Conservation (phyloP, 2,888 invertebrate species). For the Heliconius ethilla region DNA sequence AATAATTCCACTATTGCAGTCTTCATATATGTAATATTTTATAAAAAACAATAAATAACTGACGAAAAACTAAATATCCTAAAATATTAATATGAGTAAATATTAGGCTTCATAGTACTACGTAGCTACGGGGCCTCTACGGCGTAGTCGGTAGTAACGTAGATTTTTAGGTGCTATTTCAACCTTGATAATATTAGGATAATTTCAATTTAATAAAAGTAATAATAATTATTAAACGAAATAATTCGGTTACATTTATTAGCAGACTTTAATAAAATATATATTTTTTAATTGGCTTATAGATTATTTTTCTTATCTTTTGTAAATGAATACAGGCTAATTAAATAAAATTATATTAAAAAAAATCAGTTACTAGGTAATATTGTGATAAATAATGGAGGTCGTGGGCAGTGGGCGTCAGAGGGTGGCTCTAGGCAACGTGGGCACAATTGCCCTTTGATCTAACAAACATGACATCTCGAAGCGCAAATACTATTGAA, state of each 20-base stretch:
- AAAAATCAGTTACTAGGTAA: not conserved
- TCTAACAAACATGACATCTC: not conserved
- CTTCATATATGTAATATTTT: not conserved
- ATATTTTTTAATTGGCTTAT: no score
- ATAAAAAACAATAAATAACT: not conserved
- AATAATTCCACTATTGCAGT: not conserved
- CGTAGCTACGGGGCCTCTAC: constrained; percentile 18
- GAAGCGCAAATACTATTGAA: not conserved
- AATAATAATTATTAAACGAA: not conserved
- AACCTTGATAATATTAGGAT: not conserved
- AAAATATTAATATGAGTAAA: not conserved
- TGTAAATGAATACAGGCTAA: no score
- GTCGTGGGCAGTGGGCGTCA: constrained; percentile 10
- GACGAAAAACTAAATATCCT: not conserved
- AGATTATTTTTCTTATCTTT: no score
- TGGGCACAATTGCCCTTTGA: constrained; percentile 35
- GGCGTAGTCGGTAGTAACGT: constrained; percentile 8
- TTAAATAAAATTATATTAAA: no score
- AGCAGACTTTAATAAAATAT: no score
- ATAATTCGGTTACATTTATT: not conserved
- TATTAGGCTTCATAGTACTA: not conserved
- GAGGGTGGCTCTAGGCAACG: constrained; percentile 42
- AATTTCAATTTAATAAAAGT: not conserved
- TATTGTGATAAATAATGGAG: constrained; percentile 30
- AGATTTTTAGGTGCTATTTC: not conserved